Evolutionary conservation across 2,113 vertebrate species (phyloP), one percentile per base, ranked within the genome.

Genomic region (Gopherus flavomarginatus): DNA sequence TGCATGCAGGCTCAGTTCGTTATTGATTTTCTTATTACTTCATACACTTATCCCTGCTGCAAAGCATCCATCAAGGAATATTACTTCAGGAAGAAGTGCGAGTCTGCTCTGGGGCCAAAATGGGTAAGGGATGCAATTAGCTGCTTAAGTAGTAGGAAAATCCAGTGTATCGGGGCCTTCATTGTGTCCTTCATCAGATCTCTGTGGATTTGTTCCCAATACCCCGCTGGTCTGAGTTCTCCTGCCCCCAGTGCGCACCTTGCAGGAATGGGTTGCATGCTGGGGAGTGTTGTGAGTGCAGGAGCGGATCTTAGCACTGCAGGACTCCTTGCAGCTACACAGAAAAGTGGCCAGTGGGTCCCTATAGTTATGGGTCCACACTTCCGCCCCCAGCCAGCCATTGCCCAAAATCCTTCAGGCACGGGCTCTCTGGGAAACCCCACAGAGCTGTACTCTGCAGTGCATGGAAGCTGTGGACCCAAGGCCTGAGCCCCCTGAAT

Each of bases 21-120:
- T 38, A 97, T 99, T 1, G 99, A 99, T 97, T 97, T 98, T 92
- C 94, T 98, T 84, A 98, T 99, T 78, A 96, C 86, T 65, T 97
- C 96, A 1, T 93, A 92, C 31, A 65, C 89, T 3, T 80, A 24
- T 6, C 1, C 50, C 17, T 98, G 93, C 35, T 97, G 98, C 79
- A 98, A 97, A 72, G 95, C 97, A 4, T 89, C 95, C 0, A 97
- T 97, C 29, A 98, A 98, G 27, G 98, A 98, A 0, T 98, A 98
- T 93, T 99, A 98, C 93, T 97, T 98, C 1, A 91, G 97, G 78
- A 98, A 83, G 96, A 99, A 99, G 88, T 98, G 96, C n/a, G 98
- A 99, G 90, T 79, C 95, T 1, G 62, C 99, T 11, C 85, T 88
- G 21, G 98, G 98, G 88, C 86, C 97, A 35, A 97, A 94, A 83